Base-by-base conservation (phyloP, 1,140 invertebrate genomes). In the Drosophila quadrilineata region DNA sequence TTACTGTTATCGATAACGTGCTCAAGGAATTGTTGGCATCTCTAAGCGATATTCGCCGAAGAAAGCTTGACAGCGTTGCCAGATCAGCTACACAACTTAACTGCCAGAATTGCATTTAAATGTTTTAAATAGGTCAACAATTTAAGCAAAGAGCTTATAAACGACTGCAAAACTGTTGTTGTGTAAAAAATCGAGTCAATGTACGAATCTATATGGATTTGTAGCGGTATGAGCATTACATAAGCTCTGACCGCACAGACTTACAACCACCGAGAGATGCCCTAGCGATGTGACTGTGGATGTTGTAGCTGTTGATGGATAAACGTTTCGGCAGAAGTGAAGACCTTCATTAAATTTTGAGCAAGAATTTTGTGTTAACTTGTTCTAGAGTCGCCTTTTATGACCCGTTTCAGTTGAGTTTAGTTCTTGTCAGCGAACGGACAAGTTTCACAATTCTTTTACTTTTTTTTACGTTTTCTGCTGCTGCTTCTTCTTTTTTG, bases 281-380 rank as follows among this genome's bases (percentile, higher is more conserved):
- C 24, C 28, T 28, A 43, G 26, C 31, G 43, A 3, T 17, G 17
- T n/a, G n/a, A n/a, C n/a, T n/a, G n/a, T 24, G 70, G 66, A 41
- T 71, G 67, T 35, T 57, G 14, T 29, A 12, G 4, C 50, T 28
- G 17, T 8, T 14, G 29, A 24, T 50, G 16, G 28, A 46, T 62
- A 68, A 80, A 50, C 58, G 79, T 65, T 85, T 85, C 71, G 22
- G 17, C 38, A 60, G 79, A 85, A 85, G 26, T 54, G 21, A 57
- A 43, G 54, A 75, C 79, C 70, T 75, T 85, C 69, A 85, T 85
- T 85, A 85, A 79, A 75, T 71, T 68, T 84, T 85, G 59, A 77
- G 58, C 65, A 52, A 72, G 77, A 76, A 73, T 64, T 79, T 38
- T 65, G 71, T 80, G 58, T 58, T 52, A 79, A 85, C 71, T 85